phyloP scores from a whole-genome alignment of 1,140 invertebrate species.

The Sycophila sp. region DNA sequence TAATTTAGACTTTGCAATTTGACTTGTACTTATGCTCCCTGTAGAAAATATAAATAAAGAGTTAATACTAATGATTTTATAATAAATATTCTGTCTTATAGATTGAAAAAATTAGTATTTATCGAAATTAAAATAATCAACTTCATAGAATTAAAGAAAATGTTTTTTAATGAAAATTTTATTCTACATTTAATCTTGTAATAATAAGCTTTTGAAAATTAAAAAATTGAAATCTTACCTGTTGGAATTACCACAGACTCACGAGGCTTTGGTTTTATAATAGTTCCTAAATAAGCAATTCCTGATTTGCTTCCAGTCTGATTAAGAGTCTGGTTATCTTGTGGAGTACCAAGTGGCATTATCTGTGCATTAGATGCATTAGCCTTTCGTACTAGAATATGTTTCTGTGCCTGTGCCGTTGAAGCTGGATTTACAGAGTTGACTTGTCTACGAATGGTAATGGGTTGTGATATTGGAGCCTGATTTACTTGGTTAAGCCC shows the following conservation, averaged over 20 bases:
- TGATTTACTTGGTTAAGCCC: slow-evolving; percentile 55
- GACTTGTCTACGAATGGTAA: slow-evolving; percentile 59
- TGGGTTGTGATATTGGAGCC: slow-evolving; percentile 51
- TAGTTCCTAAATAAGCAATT: slow-evolving; percentile 61
- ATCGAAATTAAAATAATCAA: neutral
- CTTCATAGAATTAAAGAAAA: neutral
- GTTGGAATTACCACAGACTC: slow-evolving; percentile 59
- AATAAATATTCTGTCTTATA: neutral
- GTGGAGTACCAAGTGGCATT: slow-evolving; percentile 54
- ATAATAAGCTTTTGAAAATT: slow-evolving; percentile 1
- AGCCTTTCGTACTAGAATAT: slow-evolving; percentile 61
- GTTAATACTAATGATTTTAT: neutral
- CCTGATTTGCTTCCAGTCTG: slow-evolving; percentile 57
- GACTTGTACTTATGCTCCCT: slow-evolving; percentile 54
- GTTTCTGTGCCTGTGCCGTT: slow-evolving; percentile 53
- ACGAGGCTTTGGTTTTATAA: slow-evolving; percentile 59
- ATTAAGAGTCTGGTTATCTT: slow-evolving; percentile 52
- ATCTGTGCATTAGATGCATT: slow-evolving; percentile 61
- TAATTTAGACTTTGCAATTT: slow-evolving; percentile 66
- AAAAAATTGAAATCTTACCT: slow-evolving; percentile 46
- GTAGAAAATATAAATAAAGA: slow-evolving; percentile 13
- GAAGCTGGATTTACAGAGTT: slow-evolving; percentile 49
- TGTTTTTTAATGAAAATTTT: neutral
- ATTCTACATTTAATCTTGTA: neutral
- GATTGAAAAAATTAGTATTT: neutral